Conservation (phyloP, 2,113 vertebrate genomes). For the Percina caprodes region DNA sequence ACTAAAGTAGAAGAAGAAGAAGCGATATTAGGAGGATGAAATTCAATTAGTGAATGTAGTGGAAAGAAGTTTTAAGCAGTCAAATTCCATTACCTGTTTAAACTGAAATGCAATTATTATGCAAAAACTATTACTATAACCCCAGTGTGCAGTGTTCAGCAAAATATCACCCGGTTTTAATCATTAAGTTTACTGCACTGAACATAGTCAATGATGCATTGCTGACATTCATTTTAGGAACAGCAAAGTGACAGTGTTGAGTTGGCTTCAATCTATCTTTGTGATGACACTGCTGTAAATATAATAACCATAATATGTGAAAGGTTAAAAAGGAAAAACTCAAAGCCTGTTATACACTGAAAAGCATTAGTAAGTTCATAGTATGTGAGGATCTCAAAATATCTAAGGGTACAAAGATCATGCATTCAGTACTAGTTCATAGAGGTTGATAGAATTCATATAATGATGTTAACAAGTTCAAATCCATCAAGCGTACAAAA, state of each 20-base stretch:
- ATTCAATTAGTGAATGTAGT: neutral
- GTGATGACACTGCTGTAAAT: constrained; percentile 27
- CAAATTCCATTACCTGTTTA: neutral
- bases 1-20: neutral
- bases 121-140: neutral
- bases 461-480: too few relatives aligned
- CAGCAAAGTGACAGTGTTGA: neutral
- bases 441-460: too few relatives aligned
- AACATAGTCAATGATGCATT: neutral
- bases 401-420: too few relatives aligned
- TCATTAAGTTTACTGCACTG: neutral
- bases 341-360: too few relatives aligned
- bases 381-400: too few relatives aligned
- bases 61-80: neutral
- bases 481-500: too few relatives aligned
- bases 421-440: too few relatives aligned
- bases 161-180: neutral
- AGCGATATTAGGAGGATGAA: neutral
- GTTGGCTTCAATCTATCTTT: constrained; percentile 19
- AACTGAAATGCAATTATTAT: neutral
- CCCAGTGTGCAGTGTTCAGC: neutral
- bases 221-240: neutral
- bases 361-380: too few relatives aligned
- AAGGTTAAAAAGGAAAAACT: too few relatives aligned
- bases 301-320: neutral